A percentile compares a stretch with the other conserved stretches of the same genome.
Conservation (phyloP, 2,888 invertebrate genomes). For the Tetragonisca angustula region DNA sequence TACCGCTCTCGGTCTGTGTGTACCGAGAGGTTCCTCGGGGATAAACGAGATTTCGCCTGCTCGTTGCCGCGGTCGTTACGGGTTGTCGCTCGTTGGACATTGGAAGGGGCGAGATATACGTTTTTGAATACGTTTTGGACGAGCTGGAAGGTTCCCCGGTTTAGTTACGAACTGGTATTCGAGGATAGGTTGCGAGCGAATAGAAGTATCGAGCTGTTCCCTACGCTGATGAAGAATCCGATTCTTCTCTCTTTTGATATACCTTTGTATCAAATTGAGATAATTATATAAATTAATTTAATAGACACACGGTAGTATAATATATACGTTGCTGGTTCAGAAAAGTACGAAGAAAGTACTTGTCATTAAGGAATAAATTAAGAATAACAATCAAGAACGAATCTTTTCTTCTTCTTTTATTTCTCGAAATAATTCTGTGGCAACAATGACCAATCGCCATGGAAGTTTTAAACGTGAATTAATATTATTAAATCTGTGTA, state of each 20-base stretch:
- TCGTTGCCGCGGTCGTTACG: not conserved
- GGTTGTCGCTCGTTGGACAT: not conserved
- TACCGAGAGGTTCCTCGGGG: slow-evolving; percentile 5
- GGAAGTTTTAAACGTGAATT: not conserved
- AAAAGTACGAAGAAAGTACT: no score
- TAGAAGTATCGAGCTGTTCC: not conserved
- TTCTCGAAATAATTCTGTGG: not conserved
- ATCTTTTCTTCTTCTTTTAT: not conserved
- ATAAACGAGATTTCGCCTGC: slow-evolving; percentile 18
- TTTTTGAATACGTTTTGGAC: not conserved
- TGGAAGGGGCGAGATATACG: not conserved
- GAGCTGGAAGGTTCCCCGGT: not conserved
- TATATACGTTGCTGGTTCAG: not conserved
- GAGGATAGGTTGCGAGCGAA: not conserved
- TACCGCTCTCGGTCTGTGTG: slow-evolving; percentile 14
- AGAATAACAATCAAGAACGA: no score
- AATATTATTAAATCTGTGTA: not conserved
- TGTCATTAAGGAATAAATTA: no score
- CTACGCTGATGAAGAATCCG: not conserved
- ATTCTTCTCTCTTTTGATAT: fast-evolving
- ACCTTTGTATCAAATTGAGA: no score
- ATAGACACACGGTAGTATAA: fast-evolving
- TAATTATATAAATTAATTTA: not conserved
- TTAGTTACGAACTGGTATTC: not conserved
- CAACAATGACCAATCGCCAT: not conserved